Evolutionary conservation across 2,113 vertebrate species (phyloP).

Genomic region (Tilapia sparmanii): DNA sequence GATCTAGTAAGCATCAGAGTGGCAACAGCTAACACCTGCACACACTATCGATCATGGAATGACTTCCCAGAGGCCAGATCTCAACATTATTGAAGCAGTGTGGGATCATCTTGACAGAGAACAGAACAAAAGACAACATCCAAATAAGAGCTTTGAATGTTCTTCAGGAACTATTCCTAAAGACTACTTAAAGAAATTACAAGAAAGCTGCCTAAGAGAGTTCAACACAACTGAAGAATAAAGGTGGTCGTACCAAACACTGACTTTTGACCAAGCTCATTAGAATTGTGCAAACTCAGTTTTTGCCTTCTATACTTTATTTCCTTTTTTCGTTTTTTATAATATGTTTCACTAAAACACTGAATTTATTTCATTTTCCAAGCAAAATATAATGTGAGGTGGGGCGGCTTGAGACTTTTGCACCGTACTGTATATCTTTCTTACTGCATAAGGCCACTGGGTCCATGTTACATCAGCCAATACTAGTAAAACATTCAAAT

Average conservation of each 20-base stretch:
- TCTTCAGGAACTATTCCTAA: no score
- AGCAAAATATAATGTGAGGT: neutral
- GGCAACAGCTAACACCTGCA: no score
- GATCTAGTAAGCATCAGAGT: no score
- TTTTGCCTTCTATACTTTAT: neutral
- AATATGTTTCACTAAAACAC: neutral
- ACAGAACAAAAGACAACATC: no score
- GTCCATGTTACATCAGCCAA: neutral
- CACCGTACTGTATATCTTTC: fast-evolving
- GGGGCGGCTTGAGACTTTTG: neutral
- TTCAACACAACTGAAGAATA: neutral
- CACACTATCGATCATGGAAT: no score
- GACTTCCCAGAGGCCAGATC: no score
- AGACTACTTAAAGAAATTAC: neutral
- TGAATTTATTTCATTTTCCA: neutral
- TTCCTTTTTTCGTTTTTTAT: fast-evolving
- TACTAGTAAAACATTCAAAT: neutral
- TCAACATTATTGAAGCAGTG: no score
- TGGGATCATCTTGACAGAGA: no score
- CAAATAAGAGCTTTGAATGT: no score
- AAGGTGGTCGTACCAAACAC: fast-evolving
- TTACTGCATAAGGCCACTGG: neutral
- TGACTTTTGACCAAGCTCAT: neutral
- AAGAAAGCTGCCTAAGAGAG: neutral
- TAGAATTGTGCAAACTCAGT: neutral